Evolutionary conservation across 1,140 invertebrate species (phyloP), one percentile per base, ranked within the genome.

Genomic region (Apis cerana): DNA sequence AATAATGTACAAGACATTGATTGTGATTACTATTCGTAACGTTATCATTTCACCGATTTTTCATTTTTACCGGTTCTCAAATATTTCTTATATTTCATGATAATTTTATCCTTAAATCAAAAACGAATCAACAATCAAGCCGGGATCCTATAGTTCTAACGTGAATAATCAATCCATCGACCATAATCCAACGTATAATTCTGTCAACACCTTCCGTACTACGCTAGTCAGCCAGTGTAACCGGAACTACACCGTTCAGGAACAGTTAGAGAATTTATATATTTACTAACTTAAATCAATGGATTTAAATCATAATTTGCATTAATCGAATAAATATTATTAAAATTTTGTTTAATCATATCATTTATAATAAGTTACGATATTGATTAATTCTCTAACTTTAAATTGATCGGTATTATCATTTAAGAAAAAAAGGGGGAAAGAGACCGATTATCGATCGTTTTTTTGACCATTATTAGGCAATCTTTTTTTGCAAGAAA

Each of bases 141-240:
- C 12, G 2, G 21, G 72, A 62, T 64, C 74, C 15, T 21, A 23
- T 58, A 27, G 68, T 48, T 43, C 12, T 5, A 50, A 68, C 48
- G 58, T 8, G 43, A 64, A 64, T 48, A 64, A 62, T 80, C 78
- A 80, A 65, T 80, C 50, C 59, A 71, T 72, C 59, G 23, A 33
- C 50, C 52, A 5, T 27, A 19, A 2, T 19, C 0, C 19, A 23
- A 17, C 11, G 8, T 17, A 59, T 27, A 33, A 71, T 59, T 50
- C 27, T 58, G 17, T 70, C 52, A 21, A 19, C 23, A 19, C 58
- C 23, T 79, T 71, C 48, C 68, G 48, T 72, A 64, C 67, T 56
- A 54, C 69, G 48, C 7, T 72, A 74, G 78, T 74, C 78, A 48
- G 79, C 50, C 64, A 67, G 80, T 68, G 80, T 27, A n/a, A 76